Conservation (phyloP, 2,113 vertebrate genomes). For the Pachypanchax playfairii region DNA sequence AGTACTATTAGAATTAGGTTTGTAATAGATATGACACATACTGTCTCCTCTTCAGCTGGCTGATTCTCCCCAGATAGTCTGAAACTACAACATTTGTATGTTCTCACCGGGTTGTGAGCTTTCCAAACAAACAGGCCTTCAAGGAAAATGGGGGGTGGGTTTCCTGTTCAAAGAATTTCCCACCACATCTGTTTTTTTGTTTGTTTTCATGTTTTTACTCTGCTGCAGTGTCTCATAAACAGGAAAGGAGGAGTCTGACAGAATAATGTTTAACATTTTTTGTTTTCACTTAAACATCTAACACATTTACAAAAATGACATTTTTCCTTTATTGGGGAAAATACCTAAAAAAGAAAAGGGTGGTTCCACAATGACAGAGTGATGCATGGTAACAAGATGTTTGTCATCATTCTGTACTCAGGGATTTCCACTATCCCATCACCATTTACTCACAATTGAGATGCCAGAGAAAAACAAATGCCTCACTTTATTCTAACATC, state of each 20-base stretch:
- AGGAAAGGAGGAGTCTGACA: slow-evolving; percentile 5
- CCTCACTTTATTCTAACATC: slow-evolving; percentile 10
- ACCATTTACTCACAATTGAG: slow-evolving; percentile 6
- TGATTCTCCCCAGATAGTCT: slow-evolving; percentile 34
- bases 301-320: too few relatives aligned
- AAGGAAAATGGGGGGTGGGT: slow-evolving; percentile 50
- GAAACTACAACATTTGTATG: slow-evolving; percentile 28
- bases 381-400: neutral
- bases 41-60: slow-evolving; percentile 42
- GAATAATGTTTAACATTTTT: slow-evolving; percentile 6
- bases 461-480: slow-evolving; percentile 2
- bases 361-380: neutral
- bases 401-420: neutral
- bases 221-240: neutral
- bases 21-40: slow-evolving; percentile 25
- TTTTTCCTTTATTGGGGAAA: neutral
- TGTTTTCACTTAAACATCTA: too few relatives aligned
- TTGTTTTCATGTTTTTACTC: slow-evolving; percentile 15
- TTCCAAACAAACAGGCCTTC: slow-evolving; percentile 41
- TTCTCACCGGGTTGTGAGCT: slow-evolving; percentile 44
- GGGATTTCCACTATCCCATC: slow-evolving; percentile 3
- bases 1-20: slow-evolving; percentile 17
- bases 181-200: slow-evolving; percentile 22
- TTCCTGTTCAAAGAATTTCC: slow-evolving; percentile 51
- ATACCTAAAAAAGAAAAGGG: neutral